Base-by-base conservation (phyloP, 2,888 invertebrate species). In the Altica lythri region DNA sequence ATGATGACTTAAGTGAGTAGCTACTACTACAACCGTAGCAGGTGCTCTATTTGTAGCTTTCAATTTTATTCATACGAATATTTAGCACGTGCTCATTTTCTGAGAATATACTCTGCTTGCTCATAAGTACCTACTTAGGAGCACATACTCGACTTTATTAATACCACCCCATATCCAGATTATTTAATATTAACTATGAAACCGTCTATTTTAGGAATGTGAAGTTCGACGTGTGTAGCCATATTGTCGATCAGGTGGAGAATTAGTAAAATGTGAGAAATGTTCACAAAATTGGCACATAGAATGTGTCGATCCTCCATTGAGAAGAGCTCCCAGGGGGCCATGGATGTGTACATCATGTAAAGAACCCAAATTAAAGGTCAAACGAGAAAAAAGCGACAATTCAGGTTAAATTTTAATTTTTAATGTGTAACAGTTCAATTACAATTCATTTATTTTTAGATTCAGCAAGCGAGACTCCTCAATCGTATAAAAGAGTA, bases 251-350 rank as follows among this genome's bases (percentile, higher is more conserved):
- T 82, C 81, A 61, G 86, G 84, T 53, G 90, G 89, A 1, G 80
- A 82, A 48, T 78, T 89, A 40, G 79, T 85, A 6, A 78, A 77
- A 16, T 90, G 90, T 69, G 80, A 81, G 44, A 74, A 76, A 12
- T 90, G 90, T 76, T 72, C 76, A 2, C 77, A 77, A 45, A 77
- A 81, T 59, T 89, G 81, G 76, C 93, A 94, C 75, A 76, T 85
- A 43, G 88, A 90, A 73, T 94, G 93, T 75, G 77, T 81, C 34
- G 82, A 84, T 34, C 82, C 83, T 6, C 83, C 83, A 0, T 70
- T 88, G 19, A 77, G 81, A 60, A 79, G 84, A 59, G 74, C 79
- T 10, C 87, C 86, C 0, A 78, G 86, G 29, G 81, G 83, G 2
- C 79, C 79, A 44, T 89, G 86, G 83, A 74, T 76, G 2, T 88